Base-by-base conservation (phyloP, 2,888 invertebrate species). In the Plebejus melissa region DNA sequence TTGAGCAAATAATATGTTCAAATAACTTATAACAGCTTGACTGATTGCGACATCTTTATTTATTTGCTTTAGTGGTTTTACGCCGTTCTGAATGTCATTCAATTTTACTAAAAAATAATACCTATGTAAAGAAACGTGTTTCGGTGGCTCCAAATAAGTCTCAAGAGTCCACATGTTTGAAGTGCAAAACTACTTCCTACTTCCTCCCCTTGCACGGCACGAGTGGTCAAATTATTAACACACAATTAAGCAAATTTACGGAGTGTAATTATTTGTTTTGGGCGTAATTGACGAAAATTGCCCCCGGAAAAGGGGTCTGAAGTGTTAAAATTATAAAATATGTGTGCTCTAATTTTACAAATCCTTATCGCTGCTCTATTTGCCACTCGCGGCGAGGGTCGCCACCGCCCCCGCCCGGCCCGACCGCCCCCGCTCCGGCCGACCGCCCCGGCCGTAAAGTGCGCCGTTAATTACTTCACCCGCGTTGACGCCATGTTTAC, bases 381-480 rank as follows among this genome's bases (percentile, higher is more conserved):
- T 65, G 65, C 65, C 65, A 65, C 65, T 65, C 65, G 65, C 32
- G 32, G 65, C 16, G 32, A 65, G 70, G 41, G 70, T 41, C 41
- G 70, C 69, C 11, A 28, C 22, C 38, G 70, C 70, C 70, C 70
- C 70, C n/a, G n/a, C 70, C 54, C 54, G 54, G 54, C 54, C 54
- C 58, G 22, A 22, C 5, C 65, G 41, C 41, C 41, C 41, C 41
- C 41, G 41, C 41, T 9, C 9, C 41, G 13, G 6, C 50, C 13
- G 9, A 28, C 22, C 69, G 70, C 70, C 70, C 70, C 70, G 70
- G 41, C 70, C 38, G 28, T 70, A 70, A 41, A 70, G 70, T 41
- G 70, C 70, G 41, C n/a, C 41, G 70, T 70, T 70, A 70, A 70
- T 70, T 70, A 70, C 70, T 41, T 41, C 22, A n/a, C n/a, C n/a